A percentile compares a stretch with the other conserved stretches of the same genome.
Conservation (phyloP, 2,113 vertebrate species). For the Gymnocephalus cernua region DNA sequence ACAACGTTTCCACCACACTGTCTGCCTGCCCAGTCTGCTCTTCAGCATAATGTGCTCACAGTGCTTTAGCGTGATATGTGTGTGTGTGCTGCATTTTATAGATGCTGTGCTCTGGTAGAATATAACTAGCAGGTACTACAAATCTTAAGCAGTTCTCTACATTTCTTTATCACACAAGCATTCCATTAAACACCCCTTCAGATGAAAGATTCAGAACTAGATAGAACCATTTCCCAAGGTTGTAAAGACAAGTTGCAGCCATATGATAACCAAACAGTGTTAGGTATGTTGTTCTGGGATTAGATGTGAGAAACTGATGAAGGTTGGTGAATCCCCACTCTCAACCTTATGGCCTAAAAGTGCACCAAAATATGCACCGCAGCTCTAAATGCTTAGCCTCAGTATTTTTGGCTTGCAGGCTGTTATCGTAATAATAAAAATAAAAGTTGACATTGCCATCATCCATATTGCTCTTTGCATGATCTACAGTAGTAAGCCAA, state of each 20-base stretch:
- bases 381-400: background rate
- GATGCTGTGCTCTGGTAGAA: constrained; percentile 11
- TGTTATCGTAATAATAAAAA: background rate
- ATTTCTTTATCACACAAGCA: constrained; percentile 8
- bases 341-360: background rate
- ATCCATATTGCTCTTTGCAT: background rate
- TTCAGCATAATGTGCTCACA: constrained; percentile 17
- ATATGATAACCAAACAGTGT: background rate
- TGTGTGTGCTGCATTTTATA: constrained; percentile 8
- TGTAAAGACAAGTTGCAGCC: constrained; percentile 1
- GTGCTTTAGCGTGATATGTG: background rate
- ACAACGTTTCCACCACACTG: constrained; percentile 48
- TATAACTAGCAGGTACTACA: background rate
- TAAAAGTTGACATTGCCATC: background rate
- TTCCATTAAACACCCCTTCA: constrained; percentile 10
- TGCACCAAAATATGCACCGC: too few species aligned
- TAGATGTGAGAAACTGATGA: constrained; percentile 16
- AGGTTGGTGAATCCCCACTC: background rate
- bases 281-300: background rate
- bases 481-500: background rate
- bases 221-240: background rate
- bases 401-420: background rate
- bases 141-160: constrained; percentile 7
- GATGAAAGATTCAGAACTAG: background rate
- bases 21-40: constrained; percentile 32